phyloP scores from a whole-genome alignment of 2,888 invertebrate species.

The Leistus spinibarbis region DNA sequence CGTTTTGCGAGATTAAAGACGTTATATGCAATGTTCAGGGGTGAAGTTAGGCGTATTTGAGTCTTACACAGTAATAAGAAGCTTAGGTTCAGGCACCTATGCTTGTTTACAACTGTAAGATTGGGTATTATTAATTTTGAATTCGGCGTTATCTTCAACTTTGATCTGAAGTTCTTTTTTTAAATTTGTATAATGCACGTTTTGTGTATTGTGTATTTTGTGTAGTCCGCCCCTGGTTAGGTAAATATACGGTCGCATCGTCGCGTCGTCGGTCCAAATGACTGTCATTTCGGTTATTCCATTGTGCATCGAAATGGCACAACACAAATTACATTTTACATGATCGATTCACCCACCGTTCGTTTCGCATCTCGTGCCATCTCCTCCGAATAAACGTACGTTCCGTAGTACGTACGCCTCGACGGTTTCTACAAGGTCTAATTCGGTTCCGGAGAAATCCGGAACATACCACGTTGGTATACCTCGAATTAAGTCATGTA shows the following conservation, averaged over 20 bases:
- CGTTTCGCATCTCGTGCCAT: not conserved
- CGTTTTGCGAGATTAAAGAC: not conserved
- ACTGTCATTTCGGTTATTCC: conserved; percentile 33
- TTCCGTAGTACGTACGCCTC: not conserved
- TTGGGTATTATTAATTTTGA: no score
- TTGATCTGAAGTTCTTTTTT: not conserved
- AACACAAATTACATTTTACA: conserved; percentile 36
- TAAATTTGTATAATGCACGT: not conserved
- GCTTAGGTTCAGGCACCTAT: no score
- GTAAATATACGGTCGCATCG: not conserved
- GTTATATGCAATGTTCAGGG: not conserved
- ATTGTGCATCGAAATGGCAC: conserved; percentile 32
- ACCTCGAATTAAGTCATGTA: no score
- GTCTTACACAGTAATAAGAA: no score
- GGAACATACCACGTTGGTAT: not conserved
- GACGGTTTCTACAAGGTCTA: not conserved
- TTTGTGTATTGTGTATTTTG: not conserved
- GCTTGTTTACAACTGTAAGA: no score
- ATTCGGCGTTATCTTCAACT: no score
- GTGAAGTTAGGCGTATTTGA: not conserved
- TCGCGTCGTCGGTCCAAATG: conserved; percentile 9
- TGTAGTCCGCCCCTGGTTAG: not conserved
- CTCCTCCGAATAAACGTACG: not conserved
- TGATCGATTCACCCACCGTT: conserved; percentile 18
- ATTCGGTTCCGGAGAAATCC: not conserved